Evolutionary conservation across 2,888 invertebrate genomes (phyloP), one percentile per base, ranked within the genome.

Genomic region (Hesperia comma): DNA sequence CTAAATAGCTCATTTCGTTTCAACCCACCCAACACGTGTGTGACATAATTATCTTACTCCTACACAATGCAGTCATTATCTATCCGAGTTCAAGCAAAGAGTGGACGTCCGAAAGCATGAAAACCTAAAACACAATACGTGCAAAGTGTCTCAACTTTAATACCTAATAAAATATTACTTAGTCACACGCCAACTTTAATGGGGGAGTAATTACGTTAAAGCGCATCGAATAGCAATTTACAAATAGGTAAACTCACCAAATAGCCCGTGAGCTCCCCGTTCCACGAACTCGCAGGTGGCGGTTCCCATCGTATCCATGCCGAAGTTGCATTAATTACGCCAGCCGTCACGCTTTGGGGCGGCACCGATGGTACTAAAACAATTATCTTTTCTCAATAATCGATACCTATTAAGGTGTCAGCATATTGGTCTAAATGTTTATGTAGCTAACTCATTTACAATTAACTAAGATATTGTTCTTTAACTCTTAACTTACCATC

Each of bases 181-280:
- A 62, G 32, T 32, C 8, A 43, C 41, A 63, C 56, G 15, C 6
- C 33, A 26, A 63, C 46, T 58, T 61, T 54, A 70, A 68, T 66
- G 46, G 37, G 14, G 33, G 43, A 37, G 67, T 61, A 61, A 63
- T 61, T 61, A 64, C 37, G 12, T 41, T 33, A 51, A 63, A 60
- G 46, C 54, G 54, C 46, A 56, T 56, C 54, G 61, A 63, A 68
- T 17, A 17, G 32, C 49, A 53, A 53, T 68, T 51, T 61, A 70
- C 49, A 46, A 54, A 61, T 63, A 63, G 67, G 43, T 62, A 79
- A 71, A 84, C 94, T 94, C 87, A 98, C 97, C 94, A 97, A 96
- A 88, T 98, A 99, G 61, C 98, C 98, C 66, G 96, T 94, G 62
- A 99, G 93, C 79, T 95, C 94, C 55, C 97, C 98, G 83, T 97